Evolutionary conservation across 2,888 invertebrate species (phyloP).

Genomic region (Dicycla oo): DNA sequence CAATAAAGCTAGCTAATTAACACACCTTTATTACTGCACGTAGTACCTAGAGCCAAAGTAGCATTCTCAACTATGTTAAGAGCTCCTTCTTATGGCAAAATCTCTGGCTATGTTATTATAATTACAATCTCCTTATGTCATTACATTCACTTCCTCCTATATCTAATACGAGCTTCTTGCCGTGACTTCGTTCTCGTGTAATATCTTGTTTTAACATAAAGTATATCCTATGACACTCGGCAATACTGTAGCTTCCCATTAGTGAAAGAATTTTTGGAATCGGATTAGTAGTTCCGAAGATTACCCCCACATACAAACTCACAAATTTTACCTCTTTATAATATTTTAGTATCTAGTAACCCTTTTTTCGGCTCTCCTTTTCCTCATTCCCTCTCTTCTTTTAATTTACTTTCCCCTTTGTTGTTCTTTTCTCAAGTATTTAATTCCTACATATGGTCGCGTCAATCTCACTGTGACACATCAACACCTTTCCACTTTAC

Average conservation of each 20-base stretch:
- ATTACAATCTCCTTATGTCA: background rate
- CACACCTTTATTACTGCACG: background rate
- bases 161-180: background rate
- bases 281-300: no score
- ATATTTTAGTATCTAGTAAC: no score
- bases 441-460: no score
- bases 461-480: background rate
- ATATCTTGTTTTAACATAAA: no score
- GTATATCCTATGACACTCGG: no score
- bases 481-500: background rate
- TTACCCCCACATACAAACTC: no score
- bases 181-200: no score
- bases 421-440: background rate
- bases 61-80: background rate
- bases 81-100: no score
- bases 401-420: background rate
- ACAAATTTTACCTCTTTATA: no score
- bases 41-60: no score
- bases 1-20: constrained; percentile 16
- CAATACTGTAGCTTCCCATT: no score
- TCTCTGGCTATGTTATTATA: background rate
- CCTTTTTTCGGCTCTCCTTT: background rate
- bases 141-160: background rate
- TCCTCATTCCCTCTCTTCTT: background rate
- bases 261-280: no score